Evolutionary conservation across 2,888 invertebrate species (phyloP), one percentile per base, ranked within the genome.

Genomic region (Orthosia cruda): DNA sequence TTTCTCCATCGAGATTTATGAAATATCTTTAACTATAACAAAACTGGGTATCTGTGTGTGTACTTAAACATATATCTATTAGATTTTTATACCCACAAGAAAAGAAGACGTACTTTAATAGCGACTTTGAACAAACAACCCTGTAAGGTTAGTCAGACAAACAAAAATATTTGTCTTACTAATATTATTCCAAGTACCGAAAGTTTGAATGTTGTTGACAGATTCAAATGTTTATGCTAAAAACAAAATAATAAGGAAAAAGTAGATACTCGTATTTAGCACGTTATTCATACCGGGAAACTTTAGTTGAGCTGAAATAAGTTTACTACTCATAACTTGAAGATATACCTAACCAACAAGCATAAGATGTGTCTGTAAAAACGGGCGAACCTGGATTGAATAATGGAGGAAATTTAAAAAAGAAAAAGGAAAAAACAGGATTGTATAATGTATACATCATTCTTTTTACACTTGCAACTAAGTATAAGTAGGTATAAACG

Each of bases 111-210:
- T 50, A 49, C 20, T 65, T 64, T 50, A 40, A n/a, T 69, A 40
- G 15, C 5, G 23, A 18, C 23, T 26, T 0, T 15, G 71, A 65
- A 71, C 52, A 61, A 79, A 75, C 40, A 70, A 49, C 26, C 9
- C 11, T 26, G 15, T 58, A 63, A 12, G 47, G 13, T 15, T 15
- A n/a, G 52, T 23, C 15, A n/a, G 62, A 23, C 50, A 79, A 71
- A 80, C 76, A 76, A 71, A 54, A 58, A 63, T 76, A 80, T 76
- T 79, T 80, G 72, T 50, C 26, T 18, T 18, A 18, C 2, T 50
- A 61, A 70, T 71, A 54, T 61, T 69, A 70, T 78, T 40, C 23
- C 11, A 50, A 75, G 52, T 49, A 54, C 40, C 15, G 9, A 12
- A 59, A 70, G n/a, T 79, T 55, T 20, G 32, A 18, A 61, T 26